Conservation (phyloP, 2,113 vertebrate genomes). For the Suncus etruscus region DNA sequence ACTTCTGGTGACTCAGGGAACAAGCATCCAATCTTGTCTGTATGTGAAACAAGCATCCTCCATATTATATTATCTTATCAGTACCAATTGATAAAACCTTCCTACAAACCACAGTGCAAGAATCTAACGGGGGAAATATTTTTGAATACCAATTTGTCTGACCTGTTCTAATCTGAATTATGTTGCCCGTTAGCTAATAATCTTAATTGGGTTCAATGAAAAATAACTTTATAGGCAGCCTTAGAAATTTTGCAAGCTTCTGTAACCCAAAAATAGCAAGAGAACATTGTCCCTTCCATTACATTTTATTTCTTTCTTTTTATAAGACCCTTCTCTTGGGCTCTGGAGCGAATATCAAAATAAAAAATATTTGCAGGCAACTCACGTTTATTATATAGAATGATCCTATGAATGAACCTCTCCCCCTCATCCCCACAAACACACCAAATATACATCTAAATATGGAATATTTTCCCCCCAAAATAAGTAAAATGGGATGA, state of each 20-base stretch:
- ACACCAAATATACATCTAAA: not conserved
- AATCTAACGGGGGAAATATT: conserved; percentile 41
- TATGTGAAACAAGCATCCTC: too few relatives aligned
- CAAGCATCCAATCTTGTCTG: too few relatives aligned
- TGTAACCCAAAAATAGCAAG: conserved; percentile 34
- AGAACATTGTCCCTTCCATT: not conserved
- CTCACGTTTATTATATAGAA: not conserved
- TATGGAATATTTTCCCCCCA: not conserved
- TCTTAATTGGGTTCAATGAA: conserved; percentile 77
- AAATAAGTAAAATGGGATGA: not conserved
- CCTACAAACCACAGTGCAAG: conserved; percentile 46
- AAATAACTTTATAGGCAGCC: conserved; percentile 58
- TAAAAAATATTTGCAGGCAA: not conserved
- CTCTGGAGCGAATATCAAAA: not conserved
- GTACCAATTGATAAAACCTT: conserved; percentile 64
- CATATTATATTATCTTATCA: too few relatives aligned
- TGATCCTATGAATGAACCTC: too few relatives aligned
- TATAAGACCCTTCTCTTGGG: not conserved
- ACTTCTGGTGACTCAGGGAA: too few relatives aligned
- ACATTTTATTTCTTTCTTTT: not conserved
- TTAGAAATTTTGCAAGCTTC: conserved; percentile 62
- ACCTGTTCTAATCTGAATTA: conserved; percentile 78
- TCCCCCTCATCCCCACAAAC: not conserved
- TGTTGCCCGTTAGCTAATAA: conserved; percentile 58
- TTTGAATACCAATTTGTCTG: conserved; percentile 60